Evolutionary conservation across 2,113 vertebrate species (phyloP).

Genomic region (Thalassoma bifasciatum): DNA sequence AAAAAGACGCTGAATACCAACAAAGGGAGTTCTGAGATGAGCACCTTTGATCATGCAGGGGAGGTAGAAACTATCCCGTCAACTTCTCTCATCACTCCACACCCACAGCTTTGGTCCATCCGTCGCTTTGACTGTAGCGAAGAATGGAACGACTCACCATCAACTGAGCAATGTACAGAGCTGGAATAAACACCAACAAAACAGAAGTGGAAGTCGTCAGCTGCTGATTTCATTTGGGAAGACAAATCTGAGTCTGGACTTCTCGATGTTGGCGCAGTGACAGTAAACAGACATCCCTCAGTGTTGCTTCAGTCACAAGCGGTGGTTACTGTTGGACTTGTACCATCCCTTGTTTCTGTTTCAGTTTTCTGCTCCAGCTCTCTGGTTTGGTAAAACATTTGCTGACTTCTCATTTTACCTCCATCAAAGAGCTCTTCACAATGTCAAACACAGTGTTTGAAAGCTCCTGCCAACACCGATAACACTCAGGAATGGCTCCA

Average conservation of each 20-base stretch:
- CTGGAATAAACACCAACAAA: slow-evolving; percentile 16
- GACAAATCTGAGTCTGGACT: neutral
- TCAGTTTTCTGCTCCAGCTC: neutral
- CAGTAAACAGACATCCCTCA: neutral
- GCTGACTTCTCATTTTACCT: neutral
- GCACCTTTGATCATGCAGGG: slow-evolving; percentile 72
- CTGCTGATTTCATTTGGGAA: slow-evolving; percentile 5
- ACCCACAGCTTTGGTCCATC: slow-evolving; percentile 28
- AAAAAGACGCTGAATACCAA: slow-evolving; percentile 39
- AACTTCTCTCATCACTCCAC: slow-evolving; percentile 59
- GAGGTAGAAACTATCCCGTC: slow-evolving; percentile 49
- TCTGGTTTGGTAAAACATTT: too few species aligned
- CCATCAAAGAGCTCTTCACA: neutral
- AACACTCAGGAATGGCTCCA: neutral
- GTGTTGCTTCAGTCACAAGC: neutral
- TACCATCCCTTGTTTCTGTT: neutral
- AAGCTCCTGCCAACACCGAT: too few species aligned
- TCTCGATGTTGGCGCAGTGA: too few species aligned
- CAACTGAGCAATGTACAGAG: neutral
- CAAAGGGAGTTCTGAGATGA: slow-evolving; percentile 48
- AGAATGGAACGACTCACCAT: neutral
- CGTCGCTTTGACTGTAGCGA: slow-evolving; percentile 41
- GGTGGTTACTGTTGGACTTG: neutral
- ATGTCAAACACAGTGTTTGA: neutral
- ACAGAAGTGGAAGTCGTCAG: neutral